Evolutionary conservation across 2,888 invertebrate species (phyloP).

Genomic region (Epinotia bilunana): DNA sequence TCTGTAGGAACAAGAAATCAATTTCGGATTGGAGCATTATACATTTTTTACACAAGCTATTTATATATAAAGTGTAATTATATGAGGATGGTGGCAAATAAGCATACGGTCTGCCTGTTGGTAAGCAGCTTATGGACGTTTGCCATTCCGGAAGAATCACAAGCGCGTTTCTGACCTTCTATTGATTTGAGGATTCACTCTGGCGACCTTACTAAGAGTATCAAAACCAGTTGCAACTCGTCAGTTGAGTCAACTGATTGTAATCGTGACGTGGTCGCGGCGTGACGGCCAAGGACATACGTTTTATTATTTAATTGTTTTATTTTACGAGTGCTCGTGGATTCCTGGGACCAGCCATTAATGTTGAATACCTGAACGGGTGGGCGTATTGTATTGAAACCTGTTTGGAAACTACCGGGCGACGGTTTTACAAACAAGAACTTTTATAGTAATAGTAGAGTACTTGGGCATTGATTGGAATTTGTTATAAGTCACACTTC

Average conservation of each 20-base stretch:
- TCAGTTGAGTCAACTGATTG: conserved; percentile 20
- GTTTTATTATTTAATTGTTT: conserved; percentile 11
- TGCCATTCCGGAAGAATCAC: too few species aligned
- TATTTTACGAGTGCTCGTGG: conserved; percentile 3
- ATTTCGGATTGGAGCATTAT: not conserved
- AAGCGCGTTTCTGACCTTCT: too few species aligned
- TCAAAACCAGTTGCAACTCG: conserved; percentile 20
- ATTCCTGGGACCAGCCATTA: conserved; percentile 2
- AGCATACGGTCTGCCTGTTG: too few species aligned
- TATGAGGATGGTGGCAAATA: too few species aligned
- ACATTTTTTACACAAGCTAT: not conserved
- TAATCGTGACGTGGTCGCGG: not conserved
- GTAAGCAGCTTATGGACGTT: too few species aligned
- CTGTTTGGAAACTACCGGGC: conserved; percentile 9
- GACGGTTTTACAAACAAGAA: not conserved
- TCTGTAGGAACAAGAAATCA: too few species aligned
- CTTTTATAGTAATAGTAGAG: not conserved
- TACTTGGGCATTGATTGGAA: not conserved
- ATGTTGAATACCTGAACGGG: not conserved
- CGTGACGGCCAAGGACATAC: conserved; percentile 22
- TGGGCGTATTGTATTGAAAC: not conserved
- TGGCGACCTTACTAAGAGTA: conserved; percentile 1
- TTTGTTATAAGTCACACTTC: too few species aligned
- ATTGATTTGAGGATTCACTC: too few species aligned
- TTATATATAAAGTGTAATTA: not conserved